Percentiles rank a stretch among this genome's conserved stretches.
Evolutionary conservation across 2,888 invertebrate genomes (phyloP).

Genomic region (Cloeon dipterum): DNA sequence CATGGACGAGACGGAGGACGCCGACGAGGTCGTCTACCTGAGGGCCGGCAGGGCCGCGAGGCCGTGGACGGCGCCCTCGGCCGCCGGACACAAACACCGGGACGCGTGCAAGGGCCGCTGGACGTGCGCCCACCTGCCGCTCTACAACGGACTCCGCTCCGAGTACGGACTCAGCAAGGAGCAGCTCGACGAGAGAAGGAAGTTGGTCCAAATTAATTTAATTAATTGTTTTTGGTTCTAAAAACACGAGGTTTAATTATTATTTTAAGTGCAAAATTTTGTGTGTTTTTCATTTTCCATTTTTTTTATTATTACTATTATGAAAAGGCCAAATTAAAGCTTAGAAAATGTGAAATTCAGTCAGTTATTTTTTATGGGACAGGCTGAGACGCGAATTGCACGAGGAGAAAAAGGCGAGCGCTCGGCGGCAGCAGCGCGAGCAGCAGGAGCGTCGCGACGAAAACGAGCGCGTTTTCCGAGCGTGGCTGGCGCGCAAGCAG

Average conservation of each 20-base stretch:
- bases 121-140: slow-evolving; percentile 8
- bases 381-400: too few relatives aligned
- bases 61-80: slow-evolving; percentile 12
- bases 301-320: too few relatives aligned
- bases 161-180: slow-evolving; percentile 12
- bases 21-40: too few relatives aligned
- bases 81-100: slow-evolving; percentile 16
- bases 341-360: slow-evolving; percentile 3
- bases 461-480: slow-evolving; percentile 2
- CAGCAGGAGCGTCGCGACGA: slow-evolving; percentile 1
- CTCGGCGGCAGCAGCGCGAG: neutral
- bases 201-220: slow-evolving; percentile 6
- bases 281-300: too few relatives aligned
- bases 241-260: too few relatives aligned
- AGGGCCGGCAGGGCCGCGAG: too few relatives aligned
- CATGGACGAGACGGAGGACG: too few relatives aligned
- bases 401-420: slow-evolving; percentile 5
- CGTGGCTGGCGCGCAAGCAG: slow-evolving; percentile 1
- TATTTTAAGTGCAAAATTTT: too few relatives aligned
- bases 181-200: slow-evolving; percentile 11
- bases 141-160: slow-evolving; percentile 12
- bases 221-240: neutral
- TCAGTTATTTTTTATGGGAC: slow-evolving; percentile 5
- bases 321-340: neutral
- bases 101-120: neutral